Evolutionary conservation across 2,113 vertebrate genomes (phyloP).

Genomic region (Heteronetta atricapilla): DNA sequence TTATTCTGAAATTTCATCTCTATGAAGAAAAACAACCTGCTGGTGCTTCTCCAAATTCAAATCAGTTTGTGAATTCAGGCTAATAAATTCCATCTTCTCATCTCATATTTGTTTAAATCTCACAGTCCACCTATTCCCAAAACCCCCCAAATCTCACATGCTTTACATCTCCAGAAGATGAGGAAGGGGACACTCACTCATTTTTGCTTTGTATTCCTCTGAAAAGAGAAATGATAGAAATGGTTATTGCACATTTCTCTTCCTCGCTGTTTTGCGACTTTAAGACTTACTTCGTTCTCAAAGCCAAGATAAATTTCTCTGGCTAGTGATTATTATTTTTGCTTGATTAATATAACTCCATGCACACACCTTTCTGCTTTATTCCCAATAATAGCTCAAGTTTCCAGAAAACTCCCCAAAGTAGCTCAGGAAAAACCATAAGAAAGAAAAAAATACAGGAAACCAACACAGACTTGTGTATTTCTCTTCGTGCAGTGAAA

Average conservation of each 20-base stretch:
- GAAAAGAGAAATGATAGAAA: not conserved
- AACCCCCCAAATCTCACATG: not conserved
- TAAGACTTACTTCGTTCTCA: not conserved
- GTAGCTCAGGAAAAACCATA: not conserved
- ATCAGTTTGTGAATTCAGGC: not conserved
- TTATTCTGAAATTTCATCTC: not conserved
- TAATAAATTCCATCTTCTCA: not conserved
- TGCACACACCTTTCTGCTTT: too few species aligned
- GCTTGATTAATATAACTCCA: too few species aligned
- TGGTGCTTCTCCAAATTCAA: not conserved
- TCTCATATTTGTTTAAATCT: not conserved
- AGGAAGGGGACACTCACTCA: not conserved
- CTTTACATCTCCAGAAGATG: fast-evolving
- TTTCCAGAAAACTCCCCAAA: not conserved
- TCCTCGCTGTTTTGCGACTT: too few species aligned
- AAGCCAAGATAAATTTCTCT: not conserved
- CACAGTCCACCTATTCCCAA: not conserved
- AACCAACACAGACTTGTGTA: not conserved
- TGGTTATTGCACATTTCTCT: fast-evolving
- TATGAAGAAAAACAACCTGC: not conserved
- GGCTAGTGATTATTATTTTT: not conserved
- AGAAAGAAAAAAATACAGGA: fast-evolving
- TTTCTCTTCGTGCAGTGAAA: not conserved
- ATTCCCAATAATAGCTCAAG: not conserved
- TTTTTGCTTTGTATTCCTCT: not conserved